Evolutionary conservation across 1,140 invertebrate species (phyloP).

Genomic region (Cataglyphis hispanica): DNA sequence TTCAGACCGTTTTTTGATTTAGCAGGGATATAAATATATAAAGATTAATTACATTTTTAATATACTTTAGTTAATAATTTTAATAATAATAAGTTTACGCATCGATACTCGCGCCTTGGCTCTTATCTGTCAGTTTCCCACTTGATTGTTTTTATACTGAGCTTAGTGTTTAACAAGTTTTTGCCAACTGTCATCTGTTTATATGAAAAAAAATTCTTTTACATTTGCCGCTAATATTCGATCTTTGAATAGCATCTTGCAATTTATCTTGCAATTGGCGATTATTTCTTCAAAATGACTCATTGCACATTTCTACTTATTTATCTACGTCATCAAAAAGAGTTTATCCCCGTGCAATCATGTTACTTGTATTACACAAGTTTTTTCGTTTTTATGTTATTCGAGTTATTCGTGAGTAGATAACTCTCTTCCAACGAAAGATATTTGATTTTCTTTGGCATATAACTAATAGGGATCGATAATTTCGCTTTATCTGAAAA

Average conservation of each 20-base stretch:
- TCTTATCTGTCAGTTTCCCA: no score
- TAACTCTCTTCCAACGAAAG: background rate
- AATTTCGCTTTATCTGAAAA: slow-evolving; percentile 18
- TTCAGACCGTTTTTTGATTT: no score
- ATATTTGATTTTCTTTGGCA: background rate
- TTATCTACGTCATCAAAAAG: slow-evolving; percentile 21
- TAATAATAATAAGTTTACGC: no score
- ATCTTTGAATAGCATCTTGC: background rate
- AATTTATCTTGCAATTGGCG: slow-evolving; percentile 19
- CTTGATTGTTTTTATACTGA: no score
- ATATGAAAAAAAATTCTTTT: background rate
- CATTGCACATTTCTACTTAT: background rate
- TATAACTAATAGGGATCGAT: background rate
- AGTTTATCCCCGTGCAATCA: background rate
- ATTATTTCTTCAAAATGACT: background rate
- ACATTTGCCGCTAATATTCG: background rate
- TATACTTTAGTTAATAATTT: no score
- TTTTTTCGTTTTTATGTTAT: background rate
- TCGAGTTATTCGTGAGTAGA: background rate
- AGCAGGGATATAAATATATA: no score
- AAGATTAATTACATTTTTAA: no score
- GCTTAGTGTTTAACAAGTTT: no score
- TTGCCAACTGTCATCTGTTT: background rate
- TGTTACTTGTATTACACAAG: background rate
- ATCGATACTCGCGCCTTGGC: no score